These are phyloP conservation scores for Luidia sarsii DNA, from an alignment of 53 echinoderm and acorn worm species.

Conservation along the genomic window DNA sequence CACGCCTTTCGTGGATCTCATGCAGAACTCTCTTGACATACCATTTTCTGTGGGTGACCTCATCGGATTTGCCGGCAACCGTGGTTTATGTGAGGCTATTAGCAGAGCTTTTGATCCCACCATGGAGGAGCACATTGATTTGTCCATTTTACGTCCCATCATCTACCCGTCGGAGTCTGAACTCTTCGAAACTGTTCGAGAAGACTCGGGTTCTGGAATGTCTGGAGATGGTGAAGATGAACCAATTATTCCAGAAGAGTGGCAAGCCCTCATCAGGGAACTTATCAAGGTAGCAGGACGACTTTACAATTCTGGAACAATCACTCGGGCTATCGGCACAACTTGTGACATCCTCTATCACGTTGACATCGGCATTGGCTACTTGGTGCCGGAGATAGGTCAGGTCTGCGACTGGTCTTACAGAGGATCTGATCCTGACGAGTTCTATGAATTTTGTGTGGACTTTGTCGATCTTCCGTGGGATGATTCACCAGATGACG, in stretches of 20 bases:
- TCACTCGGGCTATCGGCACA: slow-evolving; percentile 8
- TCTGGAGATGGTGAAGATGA: not conserved
- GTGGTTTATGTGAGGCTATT: slow-evolving; percentile 4
- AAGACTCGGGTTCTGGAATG: not conserved
- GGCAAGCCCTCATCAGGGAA: slow-evolving; percentile 12
- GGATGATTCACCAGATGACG: not conserved
- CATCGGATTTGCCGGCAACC: slow-evolving; percentile 20
- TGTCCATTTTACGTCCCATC: not conserved
- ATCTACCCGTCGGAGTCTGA: not conserved
- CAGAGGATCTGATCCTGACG: slow-evolving; percentile 1
- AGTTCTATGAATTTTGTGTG: slow-evolving; percentile 1
- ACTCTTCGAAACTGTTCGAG: not conserved
- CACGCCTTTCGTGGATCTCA: not conserved
- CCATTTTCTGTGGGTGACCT: slow-evolving; percentile 8
- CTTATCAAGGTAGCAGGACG: slow-evolving; percentile 13
- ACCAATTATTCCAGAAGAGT: not conserved
- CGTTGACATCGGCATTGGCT: slow-evolving; percentile 2
- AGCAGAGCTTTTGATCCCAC: slow-evolving; percentile 15
- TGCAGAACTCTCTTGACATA: slow-evolving; percentile 4
- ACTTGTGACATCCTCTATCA: slow-evolving; percentile 28
- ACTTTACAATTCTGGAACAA: slow-evolving; percentile 14
- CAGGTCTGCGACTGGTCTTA: slow-evolving; percentile 17
- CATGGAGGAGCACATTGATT: not conserved
- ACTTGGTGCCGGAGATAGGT: not conserved
- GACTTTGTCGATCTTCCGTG: slow-evolving; percentile 13